These are phyloP conservation scores for Pinna nobilis DNA, from an alignment of 1,140 invertebrate species.

Conservation along the genomic window DNA sequence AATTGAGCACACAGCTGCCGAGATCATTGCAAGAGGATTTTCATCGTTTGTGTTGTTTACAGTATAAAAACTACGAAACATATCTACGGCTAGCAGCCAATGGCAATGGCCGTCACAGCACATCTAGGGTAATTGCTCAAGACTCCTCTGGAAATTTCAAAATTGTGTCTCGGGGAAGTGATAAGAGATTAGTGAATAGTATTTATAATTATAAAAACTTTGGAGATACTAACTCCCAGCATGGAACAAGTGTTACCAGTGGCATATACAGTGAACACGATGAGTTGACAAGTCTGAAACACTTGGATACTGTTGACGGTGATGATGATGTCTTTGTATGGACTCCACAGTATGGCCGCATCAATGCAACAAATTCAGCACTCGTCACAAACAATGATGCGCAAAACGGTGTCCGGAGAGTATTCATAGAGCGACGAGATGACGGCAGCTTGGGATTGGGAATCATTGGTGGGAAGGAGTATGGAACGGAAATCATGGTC, in stretches of 20 bases:
- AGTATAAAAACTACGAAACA: constrained; percentile 63
- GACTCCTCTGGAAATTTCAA: constrained; percentile 58
- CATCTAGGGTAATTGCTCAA: constrained; percentile 56
- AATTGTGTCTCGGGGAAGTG: constrained; percentile 55
- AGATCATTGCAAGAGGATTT: constrained; percentile 59
- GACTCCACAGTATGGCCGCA: constrained; percentile 33
- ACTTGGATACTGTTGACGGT: constrained; percentile 28
- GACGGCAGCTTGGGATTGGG: constrained; percentile 89
- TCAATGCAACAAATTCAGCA: constrained; percentile 20
- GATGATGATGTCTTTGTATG: constrained; percentile 44
- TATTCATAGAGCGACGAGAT: constrained; percentile 54
- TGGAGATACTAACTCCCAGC: constrained; percentile 48
- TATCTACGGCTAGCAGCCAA: constrained; percentile 54
- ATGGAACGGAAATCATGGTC: constrained; percentile 99
- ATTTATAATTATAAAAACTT: constrained; percentile 50
- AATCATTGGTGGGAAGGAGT: constrained; percentile 96
- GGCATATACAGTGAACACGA: constrained; percentile 58
- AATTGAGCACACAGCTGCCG: constrained; percentile 60
- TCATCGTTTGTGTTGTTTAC: constrained; percentile 60
- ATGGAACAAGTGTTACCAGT: constrained; percentile 59
- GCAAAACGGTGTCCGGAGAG: constrained; percentile 36
- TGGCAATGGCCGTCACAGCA: constrained; percentile 42
- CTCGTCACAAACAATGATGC: constrained; percentile 31
- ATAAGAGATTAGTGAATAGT: constrained; percentile 48
- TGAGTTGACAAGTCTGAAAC: constrained; percentile 36